Conservation (phyloP, 2,888 invertebrate species). For the Ectropis crepuscularia region DNA sequence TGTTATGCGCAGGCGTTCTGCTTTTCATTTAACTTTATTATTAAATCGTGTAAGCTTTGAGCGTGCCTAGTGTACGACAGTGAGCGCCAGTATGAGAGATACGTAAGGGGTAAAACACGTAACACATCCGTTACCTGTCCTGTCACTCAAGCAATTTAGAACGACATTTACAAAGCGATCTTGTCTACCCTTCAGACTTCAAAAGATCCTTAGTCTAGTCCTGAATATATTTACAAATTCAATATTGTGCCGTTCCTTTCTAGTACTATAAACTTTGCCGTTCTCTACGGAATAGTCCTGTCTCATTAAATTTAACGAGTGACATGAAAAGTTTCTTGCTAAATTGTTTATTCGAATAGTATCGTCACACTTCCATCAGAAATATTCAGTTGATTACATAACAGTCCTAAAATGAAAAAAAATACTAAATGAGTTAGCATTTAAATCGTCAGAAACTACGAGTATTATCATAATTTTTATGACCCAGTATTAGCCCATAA, state of each 20-base stretch:
- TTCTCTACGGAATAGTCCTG: conserved; percentile 4
- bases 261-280: conserved; percentile 7
- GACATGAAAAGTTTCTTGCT: conserved; percentile 20
- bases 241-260: conserved; percentile 11
- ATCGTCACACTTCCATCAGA: background rate
- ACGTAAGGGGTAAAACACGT: background rate
- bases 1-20: too few relatives aligned
- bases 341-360: conserved; percentile 23
- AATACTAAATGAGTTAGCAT: too few relatives aligned
- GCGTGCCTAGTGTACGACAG: too few relatives aligned
- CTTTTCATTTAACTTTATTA: too few relatives aligned
- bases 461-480: too few relatives aligned
- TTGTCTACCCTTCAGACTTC: conserved; percentile 7
- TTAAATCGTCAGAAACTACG: too few relatives aligned
- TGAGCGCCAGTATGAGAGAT: background rate
- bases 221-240: conserved; percentile 15
- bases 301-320: conserved; percentile 34
- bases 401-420: too few relatives aligned
- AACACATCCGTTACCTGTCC: conserved; percentile 4
- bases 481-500: too few relatives aligned
- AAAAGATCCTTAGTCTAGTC: conserved; percentile 11
- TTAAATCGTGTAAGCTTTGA: too few relatives aligned
- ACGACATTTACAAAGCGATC: conserved; percentile 10
- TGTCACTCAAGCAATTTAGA: conserved; percentile 7
- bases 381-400: too few relatives aligned